Percentiles rank a stretch among this genome's conserved stretches.
phyloP scores from a whole-genome alignment of 2,888 invertebrate species.

The Pristionchus arcanus region DNA sequence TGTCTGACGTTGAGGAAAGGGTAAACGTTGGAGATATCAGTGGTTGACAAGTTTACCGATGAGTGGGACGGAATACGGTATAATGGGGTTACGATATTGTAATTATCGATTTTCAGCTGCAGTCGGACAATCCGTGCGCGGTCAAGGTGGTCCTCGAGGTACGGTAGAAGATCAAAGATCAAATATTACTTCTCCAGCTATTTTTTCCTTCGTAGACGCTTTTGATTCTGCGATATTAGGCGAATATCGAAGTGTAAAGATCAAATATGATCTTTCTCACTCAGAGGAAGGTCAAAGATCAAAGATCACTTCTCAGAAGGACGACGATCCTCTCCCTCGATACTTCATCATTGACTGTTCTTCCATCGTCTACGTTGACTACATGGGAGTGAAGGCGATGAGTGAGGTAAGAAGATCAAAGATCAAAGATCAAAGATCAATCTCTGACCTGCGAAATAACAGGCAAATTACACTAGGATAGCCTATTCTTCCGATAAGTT shows the following conservation, averaged over 20 bases:
- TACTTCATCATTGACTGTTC: slow-evolving; percentile 56
- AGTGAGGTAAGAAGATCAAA: slow-evolving; percentile 31
- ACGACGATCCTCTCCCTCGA: slow-evolving; percentile 10
- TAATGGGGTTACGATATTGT: not conserved
- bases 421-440: not conserved
- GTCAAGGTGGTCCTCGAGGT: slow-evolving; percentile 37
- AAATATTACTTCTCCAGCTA: not conserved
- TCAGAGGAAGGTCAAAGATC: not conserved
- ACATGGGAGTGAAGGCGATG: slow-evolving; percentile 56
- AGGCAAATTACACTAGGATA: too few relatives aligned
- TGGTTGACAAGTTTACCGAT: too few relatives aligned
- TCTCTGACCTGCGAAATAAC: too few relatives aligned
- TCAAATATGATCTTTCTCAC: not conserved
- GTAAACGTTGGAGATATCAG: too few relatives aligned
- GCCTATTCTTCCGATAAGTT: too few relatives aligned
- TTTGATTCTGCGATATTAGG: too few relatives aligned
- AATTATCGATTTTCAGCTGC: slow-evolving; percentile 2
- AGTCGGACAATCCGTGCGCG: not conserved
- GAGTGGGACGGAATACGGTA: not conserved
- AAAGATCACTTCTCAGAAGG: not conserved
- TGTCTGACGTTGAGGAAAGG: too few relatives aligned
- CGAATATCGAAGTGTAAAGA: too few relatives aligned
- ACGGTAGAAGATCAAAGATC: not conserved
- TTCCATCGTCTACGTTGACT: slow-evolving; percentile 51
- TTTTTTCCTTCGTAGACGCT: too few relatives aligned